Evolutionary conservation across 2,797 vertebrate species (phyloP), one percentile per base, ranked within the genome.

Genomic region (Spheniscus humboldti): DNA sequence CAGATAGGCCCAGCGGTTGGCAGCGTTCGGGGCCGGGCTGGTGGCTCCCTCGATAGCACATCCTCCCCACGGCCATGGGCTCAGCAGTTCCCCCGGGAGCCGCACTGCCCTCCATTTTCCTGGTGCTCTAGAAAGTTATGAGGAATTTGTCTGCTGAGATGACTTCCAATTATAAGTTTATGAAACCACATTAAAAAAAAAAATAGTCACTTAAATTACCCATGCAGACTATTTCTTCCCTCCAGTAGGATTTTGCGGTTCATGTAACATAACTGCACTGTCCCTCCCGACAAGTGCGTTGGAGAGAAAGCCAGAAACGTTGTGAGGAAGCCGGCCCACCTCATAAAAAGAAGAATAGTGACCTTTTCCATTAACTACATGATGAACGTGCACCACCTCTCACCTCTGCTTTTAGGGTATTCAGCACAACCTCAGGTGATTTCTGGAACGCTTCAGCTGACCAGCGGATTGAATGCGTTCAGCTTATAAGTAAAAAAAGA

Each of bases 31-130:
- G 22, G 20, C 18, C 2, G 2, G 8, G 37, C 18, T 9, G 24
- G 45, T 5, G 9, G n/a, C 18, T 79, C 27, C 39, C 28, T 57
- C 0, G 0, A 10, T 10, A 45, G 55, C 24, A 39, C 43, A 27
- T 62, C 18, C 66, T 90, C 27, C 57, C 16, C 4, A 2, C 0
- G 0, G 33, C 12, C 0, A 0, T 1, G 0, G n/a, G n/a, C 31
- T 75, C 45, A 27, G 57, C 37, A 6, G 14, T 37, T 67, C 37
- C 43, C 24, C 39, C 2, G 5, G 18, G 11, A 67, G 33, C 37
- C 5, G 0, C 0, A 0, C 14, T 14, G 13, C 52, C 10, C 13
- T 19, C 0, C 2, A 0, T 37, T 76, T 73, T 19, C 52, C 19
- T 55, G 18, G 11, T 53, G 10, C 15, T 23, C 27, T 47, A 50